Base-by-base conservation (phyloP, 2,888 invertebrate genomes). In the Drosophila pegasa region DNA sequence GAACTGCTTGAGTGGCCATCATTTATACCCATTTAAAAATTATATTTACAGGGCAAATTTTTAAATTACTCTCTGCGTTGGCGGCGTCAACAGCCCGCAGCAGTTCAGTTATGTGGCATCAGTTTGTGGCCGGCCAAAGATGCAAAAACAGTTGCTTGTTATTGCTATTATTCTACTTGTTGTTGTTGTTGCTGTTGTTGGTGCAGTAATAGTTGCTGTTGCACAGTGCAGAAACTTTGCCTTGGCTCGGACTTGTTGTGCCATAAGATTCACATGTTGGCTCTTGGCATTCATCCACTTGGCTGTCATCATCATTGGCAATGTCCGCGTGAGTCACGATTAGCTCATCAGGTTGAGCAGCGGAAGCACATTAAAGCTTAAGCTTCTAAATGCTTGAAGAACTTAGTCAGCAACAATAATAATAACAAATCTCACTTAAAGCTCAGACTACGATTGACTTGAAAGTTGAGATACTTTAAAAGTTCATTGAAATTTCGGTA, bases 131-230 rank as follows among this genome's bases (percentile, higher is more conserved):
- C 65, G 45, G 43, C 54, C 50, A 38, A 71, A 76, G 77, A 71
- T 74, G 72, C 77, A 74, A 76, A 74, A 74, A 55, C 76, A 75
- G 64, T 75, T 56, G 47, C 48, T 64, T 66, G 71, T 47, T 54
- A 52, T 66, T 69, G 54, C 58, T 54, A 50, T 70, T 71, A 48
- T 43, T 54, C 35, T 43, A 41, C 20, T 40, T 31, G 20, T 37
- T 56, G 22, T 38, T 61, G 22, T 40, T 57, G 20, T 50, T 50
- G 41, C n/a, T 61, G 43, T 37, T 40, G 12, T 40, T 57, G 40
- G 1, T 25, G 31, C 7, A 37, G 43, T 27, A 52, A 50, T 33
- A 47, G 31, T 27, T 71, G 16, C 40, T 68, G 54, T 22, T 35
- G 29, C n/a, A 31, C 41, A 50, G 27, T 33, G 33, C 40, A 59